Evolutionary conservation across 1,140 invertebrate species (phyloP), one percentile per base, ranked within the genome.

Genomic region (Tetramorium parvispinum): DNA sequence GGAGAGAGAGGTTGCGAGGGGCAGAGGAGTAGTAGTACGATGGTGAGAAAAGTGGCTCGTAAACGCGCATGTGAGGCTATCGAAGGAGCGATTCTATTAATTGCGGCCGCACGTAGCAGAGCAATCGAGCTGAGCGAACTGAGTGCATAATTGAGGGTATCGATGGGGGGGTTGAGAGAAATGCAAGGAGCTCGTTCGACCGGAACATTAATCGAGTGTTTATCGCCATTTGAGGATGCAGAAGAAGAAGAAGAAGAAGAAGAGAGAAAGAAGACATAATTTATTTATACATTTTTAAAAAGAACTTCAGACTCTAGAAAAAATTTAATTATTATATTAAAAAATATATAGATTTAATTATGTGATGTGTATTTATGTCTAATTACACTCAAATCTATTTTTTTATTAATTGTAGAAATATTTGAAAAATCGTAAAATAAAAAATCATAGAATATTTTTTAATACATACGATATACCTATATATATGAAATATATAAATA

Each of bases 61-160:
- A 83, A 83, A 83, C 53, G 77, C n/a, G 43, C 8, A 40, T 55
- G 40, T 53, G 55, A 59, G 27, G 53, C 49, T 66, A 79, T 37
- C 70, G 78, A 55, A 71, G 18, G 18, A 73, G 57, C 51, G 57
- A 75, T 70, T 85, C 27, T 87, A 85, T 87, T 87, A 85, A 87
- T 87, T 87, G 66, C 55, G 59, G 37, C 68, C 68, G 79, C 68
- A 75, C 66, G 68, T 83, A 83, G 43, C 53, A 27, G 40, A 61
- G 68, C 57, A 83, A 83, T 83, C 53, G 79, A 75, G 75, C 79
- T 2, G 79, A 83, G 53, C 68, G 68, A 40, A 75, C 68, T 70
- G 53, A 83, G 68, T 83, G 79, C 68, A 75, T 83, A 83, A 83
- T 83, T 75, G 82, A 85, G 49, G 16, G 18, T 85, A 27, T 57